These are phyloP conservation scores for Nannospalax galili DNA, from an alignment of 2,113 vertebrate species.

Conservation along the genomic window DNA sequence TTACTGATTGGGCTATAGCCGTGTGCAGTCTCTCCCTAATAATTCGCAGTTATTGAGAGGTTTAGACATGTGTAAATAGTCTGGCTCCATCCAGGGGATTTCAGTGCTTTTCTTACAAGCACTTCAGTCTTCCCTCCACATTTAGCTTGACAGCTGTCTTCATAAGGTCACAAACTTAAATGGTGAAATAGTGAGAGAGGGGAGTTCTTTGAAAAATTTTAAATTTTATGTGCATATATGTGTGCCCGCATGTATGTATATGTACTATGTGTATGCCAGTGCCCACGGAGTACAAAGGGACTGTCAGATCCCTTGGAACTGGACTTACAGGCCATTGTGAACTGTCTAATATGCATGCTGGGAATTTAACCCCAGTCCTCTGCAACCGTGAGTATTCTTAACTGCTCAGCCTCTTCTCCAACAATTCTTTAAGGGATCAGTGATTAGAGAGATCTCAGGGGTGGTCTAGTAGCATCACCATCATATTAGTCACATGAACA, in stretches of 20 bases:
- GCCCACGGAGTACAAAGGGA: neutral
- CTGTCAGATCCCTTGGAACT: neutral
- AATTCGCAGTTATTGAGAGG: neutral
- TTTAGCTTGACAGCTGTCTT: neutral
- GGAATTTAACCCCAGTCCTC: neutral
- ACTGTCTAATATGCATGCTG: neutral
- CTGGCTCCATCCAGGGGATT: neutral
- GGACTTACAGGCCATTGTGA: neutral
- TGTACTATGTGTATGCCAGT: neutral
- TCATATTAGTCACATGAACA: neutral
- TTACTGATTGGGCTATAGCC: neutral
- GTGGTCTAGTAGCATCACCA: neutral
- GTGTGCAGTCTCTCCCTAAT: neutral
- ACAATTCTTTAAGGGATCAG: neutral
- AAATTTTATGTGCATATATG: no score
- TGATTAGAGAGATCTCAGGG: neutral
- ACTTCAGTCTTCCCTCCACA: neutral
- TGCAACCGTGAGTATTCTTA: no score
- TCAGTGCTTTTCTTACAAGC: neutral
- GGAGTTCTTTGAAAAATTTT: neutral
- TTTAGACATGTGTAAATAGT: neutral
- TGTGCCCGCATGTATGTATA: neutral
- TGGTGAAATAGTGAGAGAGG: neutral
- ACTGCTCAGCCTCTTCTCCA: neutral
- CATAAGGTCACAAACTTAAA: neutral